These are phyloP conservation scores for Rissa tridactyla DNA, from an alignment of 2,113 vertebrate species.

Conservation along the genomic window DNA sequence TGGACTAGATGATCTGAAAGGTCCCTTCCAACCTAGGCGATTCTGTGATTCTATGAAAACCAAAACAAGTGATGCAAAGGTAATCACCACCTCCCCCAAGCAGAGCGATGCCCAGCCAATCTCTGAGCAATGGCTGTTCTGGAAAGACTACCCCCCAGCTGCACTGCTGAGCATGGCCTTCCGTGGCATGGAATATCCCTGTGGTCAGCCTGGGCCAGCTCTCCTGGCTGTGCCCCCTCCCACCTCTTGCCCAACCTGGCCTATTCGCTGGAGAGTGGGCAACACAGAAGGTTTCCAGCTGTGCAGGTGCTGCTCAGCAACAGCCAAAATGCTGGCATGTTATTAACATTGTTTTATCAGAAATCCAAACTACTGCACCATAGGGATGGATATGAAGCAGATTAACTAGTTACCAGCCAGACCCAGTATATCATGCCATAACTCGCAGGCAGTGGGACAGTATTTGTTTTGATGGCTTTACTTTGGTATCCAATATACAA, in stretches of 20 bases:
- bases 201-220: neutral
- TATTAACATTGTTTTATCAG: neutral
- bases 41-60: too few relatives aligned
- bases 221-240: neutral
- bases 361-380: neutral
- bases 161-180: neutral
- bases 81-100: neutral
- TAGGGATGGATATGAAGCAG: neutral
- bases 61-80: neutral
- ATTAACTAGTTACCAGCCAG: neutral
- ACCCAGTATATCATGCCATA: accelerated
- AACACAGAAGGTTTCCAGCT: neutral
- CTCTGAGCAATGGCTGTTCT: neutral
- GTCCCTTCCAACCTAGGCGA: too few relatives aligned
- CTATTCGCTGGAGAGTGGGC: neutral
- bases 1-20: too few relatives aligned
- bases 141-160: neutral
- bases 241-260: neutral
- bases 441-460: neutral
- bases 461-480: neutral
- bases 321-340: neutral
- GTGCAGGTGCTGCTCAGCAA: neutral
- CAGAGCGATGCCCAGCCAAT: neutral
- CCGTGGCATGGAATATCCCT: neutral
- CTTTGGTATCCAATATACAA: neutral